Evolutionary conservation across 2,797 vertebrate genomes (phyloP).

Genomic region (Poecilia wingei): DNA sequence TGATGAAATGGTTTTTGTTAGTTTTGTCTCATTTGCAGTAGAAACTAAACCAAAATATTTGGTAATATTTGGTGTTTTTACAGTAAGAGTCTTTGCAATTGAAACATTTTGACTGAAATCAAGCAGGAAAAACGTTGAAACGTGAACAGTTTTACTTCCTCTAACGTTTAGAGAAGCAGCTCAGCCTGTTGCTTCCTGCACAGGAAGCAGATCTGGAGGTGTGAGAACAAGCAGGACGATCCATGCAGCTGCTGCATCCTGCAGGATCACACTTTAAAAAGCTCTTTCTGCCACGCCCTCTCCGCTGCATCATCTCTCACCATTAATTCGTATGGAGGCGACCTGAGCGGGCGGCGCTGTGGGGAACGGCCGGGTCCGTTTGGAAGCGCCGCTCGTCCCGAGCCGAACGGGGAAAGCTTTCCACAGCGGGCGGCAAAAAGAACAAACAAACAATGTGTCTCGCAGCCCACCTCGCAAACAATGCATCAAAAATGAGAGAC

Average conservation of each 20-base stretch:
- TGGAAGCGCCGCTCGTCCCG: slow-evolving; percentile 36
- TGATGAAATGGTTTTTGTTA: no score
- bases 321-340: background rate
- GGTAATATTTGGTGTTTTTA: no score
- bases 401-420: slow-evolving; percentile 53
- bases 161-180: background rate
- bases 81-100: background rate
- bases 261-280: background rate
- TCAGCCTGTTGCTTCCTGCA: no score
- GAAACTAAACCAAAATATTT: no score
- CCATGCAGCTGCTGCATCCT: background rate
- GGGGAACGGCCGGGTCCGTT: slow-evolving; percentile 34
- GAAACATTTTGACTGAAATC: background rate
- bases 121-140: background rate
- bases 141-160: background rate
- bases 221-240: background rate
- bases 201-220: background rate
- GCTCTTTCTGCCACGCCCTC: background rate
- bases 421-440: slow-evolving; percentile 52
- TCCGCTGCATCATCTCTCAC: background rate
- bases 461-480: slow-evolving; percentile 60
- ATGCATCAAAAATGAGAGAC: background rate
- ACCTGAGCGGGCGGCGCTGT: background rate
- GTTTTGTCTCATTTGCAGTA: no score
- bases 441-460: slow-evolving; percentile 67